A percentile compares a stretch with the other conserved stretches of the same genome.
These are phyloP conservation scores for Apteryx owenii DNA, from an alignment of 2,113 vertebrate genomes.

Conservation along the genomic window DNA sequence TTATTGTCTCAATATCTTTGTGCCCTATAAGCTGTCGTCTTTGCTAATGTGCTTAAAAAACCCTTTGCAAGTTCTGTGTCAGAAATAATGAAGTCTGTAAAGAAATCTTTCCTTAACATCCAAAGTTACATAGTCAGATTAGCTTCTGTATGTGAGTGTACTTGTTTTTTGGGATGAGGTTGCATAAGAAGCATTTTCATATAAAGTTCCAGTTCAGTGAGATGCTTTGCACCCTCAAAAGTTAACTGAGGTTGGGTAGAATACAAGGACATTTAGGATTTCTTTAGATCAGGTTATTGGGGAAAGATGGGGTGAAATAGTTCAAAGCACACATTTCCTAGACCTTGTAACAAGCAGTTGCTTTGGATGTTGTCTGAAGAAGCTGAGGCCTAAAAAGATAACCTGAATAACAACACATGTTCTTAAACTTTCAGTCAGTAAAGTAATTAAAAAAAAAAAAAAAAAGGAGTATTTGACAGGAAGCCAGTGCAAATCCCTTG, in stretches of 20 bases:
- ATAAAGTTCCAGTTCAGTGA: not conserved
- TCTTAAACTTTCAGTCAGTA: not conserved
- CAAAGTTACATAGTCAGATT: not conserved
- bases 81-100: not conserved
- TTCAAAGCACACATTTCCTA: not conserved
- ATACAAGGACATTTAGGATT: not conserved
- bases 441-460: not conserved
- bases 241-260: not conserved
- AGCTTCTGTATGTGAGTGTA: not conserved
- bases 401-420: not conserved
- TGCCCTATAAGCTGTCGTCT: not conserved
- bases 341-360: not conserved
- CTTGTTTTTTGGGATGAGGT: not conserved
- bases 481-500: conserved; percentile 55
- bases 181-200: not conserved
- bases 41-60: not conserved
- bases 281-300: not conserved
- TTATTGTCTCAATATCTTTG: not conserved
- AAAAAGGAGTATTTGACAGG: not conserved
- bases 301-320: not conserved
- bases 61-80: not conserved
- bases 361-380: not conserved
- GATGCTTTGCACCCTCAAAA: not conserved
- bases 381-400: not conserved
- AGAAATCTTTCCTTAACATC: not conserved